Conservation (phyloP, 2,797 vertebrate species). For the Pseudochromis fuscus region DNA sequence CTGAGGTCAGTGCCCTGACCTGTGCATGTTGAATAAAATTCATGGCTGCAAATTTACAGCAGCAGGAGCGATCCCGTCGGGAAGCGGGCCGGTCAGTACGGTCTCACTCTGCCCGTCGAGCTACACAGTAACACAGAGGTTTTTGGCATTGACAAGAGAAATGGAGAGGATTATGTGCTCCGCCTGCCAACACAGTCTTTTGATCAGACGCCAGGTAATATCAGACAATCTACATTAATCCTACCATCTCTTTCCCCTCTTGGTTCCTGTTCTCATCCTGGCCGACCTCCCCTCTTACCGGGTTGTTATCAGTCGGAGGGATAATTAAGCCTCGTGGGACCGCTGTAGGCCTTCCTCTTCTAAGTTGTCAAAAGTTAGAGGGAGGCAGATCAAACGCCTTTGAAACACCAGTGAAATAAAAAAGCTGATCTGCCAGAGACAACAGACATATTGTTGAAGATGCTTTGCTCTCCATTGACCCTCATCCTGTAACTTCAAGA, state of each 20-base stretch:
- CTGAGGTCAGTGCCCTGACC: neutral
- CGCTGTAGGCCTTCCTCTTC: conserved; percentile 53
- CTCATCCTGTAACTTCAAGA: conserved; percentile 14
- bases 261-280: conserved; percentile 42
- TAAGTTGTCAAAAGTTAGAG: conserved; percentile 69
- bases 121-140: conserved; percentile 43
- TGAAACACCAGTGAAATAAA: conserved; percentile 50
- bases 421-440: conserved; percentile 51
- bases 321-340: conserved; percentile 76
- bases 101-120: conserved; percentile 33
- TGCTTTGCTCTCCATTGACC: conserved; percentile 59
- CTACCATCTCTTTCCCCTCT: conserved; percentile 47
- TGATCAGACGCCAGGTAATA: conserved; percentile 81
- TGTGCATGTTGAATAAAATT: conserved; percentile 9
- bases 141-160: conserved; percentile 55
- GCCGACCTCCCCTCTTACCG: conserved; percentile 50
- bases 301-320: conserved; percentile 63
- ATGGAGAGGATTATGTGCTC: conserved; percentile 69
- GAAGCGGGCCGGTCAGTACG: conserved; percentile 16
- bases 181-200: conserved; percentile 76
- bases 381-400: conserved; percentile 66
- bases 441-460: conserved; percentile 50
- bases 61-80: neutral
- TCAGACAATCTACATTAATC: conserved; percentile 79
- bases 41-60: conserved; percentile 24